Base-by-base conservation (phyloP, 2,888 invertebrate genomes). In the Drosophila prostipennis region DNA sequence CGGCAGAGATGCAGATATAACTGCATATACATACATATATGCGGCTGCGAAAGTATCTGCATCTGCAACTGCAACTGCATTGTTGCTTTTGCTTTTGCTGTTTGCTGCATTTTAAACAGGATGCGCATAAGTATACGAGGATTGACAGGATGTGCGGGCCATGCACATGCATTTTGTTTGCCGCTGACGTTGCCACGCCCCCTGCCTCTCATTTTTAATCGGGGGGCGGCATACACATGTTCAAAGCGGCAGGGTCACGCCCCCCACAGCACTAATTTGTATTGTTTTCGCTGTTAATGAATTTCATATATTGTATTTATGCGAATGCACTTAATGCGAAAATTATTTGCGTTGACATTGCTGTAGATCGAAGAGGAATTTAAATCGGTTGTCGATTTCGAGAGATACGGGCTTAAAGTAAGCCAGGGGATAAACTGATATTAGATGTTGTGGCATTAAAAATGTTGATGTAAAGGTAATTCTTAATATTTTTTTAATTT, bases 141-240 rank as follows among this genome's bases (percentile, higher is more conserved):
- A 87, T 85, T 85, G 84, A 80, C 85, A 85, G 87, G 87, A 85
- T 79, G 87, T 85, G 73, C 77, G 80, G 85, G 85, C 75, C 87
- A 72, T 87, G 82, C 72, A 78, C 74, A 61, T 43, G 56, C 80
- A 76, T 73, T 77, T 80, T 80, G 80, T 77, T 72, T 80, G 78
- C 39, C 48, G 59, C 54, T 43, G 19, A 65, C 54, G 53, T 53
- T 73, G 34, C 54, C 42, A 56, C 10, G 10, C 39, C 10, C 42
- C 16, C 34, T 34, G 11, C 19, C n/a, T 29, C 42, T 7, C 42
- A 59, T 58, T 63, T 68, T 58, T 55, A 63, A 59, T 56, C 42
- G 51, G 34, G 13, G 51, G 43, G 55, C 46, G 43, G 52, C 37
- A 55, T 39, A 58, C 63, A 63, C 48, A 48, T 70, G 58, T 51